Conservation (phyloP, 2,888 invertebrate genomes). For the Leptopilina drosophilae region DNA sequence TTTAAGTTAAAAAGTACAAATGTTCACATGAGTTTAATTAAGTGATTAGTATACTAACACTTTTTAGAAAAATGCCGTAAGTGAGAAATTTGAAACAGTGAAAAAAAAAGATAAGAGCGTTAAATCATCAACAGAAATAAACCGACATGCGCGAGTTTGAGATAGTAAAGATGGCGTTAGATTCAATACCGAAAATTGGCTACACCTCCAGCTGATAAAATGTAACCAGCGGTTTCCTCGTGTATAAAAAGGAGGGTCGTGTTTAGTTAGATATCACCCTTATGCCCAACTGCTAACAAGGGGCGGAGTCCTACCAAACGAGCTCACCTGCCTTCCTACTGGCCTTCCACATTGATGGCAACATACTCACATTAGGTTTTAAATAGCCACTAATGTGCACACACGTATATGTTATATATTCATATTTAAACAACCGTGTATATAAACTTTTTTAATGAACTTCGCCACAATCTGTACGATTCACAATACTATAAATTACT, state of each 20-base stretch:
- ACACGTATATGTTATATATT: not conserved
- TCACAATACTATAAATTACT: slow-evolving; percentile 11
- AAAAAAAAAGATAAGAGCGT: too few species aligned
- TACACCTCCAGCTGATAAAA: slow-evolving; percentile 55
- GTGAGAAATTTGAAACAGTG: not conserved
- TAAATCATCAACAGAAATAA: not conserved
- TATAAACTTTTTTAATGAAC: slow-evolving; percentile 15
- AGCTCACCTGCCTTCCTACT: slow-evolving; percentile 57
- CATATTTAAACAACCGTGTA: not conserved
- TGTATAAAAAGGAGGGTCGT: slow-evolving; percentile 62
- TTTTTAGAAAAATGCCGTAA: not conserved
- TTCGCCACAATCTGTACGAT: not conserved
- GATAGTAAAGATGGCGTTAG: slow-evolving; percentile 36
- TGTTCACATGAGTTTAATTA: too few species aligned
- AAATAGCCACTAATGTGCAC: slow-evolving; percentile 48
- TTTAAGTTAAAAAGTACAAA: too few species aligned
- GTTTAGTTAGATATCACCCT: slow-evolving; percentile 70
- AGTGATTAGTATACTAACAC: too few species aligned
- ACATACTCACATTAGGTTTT: slow-evolving; percentile 49
- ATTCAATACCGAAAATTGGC: slow-evolving; percentile 47
- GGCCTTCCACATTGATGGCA: slow-evolving; percentile 53
- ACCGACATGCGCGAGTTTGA: slow-evolving; percentile 20
- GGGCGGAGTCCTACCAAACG: slow-evolving; percentile 70
- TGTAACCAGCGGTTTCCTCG: slow-evolving; percentile 48
- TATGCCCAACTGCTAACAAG: slow-evolving; percentile 72